These are phyloP conservation scores for Dendrophyllia cribrosa DNA, from an alignment of 64 coral and sea anemone genomes.

Conservation along the genomic window DNA sequence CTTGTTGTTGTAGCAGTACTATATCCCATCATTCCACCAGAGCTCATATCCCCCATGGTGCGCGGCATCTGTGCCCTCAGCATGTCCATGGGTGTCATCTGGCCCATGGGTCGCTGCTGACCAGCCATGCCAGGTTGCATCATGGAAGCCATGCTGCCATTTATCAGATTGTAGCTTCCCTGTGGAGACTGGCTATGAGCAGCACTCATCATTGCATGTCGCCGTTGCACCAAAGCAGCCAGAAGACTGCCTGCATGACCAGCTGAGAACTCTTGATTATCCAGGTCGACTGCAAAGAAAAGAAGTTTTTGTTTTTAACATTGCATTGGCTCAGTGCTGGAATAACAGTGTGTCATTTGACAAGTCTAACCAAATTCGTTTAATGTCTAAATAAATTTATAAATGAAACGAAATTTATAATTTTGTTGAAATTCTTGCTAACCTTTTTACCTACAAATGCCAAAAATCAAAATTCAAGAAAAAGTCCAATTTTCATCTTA, in stretches of 20 bases:
- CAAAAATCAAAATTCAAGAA: no score
- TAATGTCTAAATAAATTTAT: no score
- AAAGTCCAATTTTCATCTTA: no score
- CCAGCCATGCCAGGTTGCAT: conserved; percentile 67
- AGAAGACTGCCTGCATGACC: conserved; percentile 92
- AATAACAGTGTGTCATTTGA: no score
- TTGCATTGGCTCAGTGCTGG: no score
- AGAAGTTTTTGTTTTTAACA: background rate
- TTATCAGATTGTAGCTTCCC: conserved; percentile 74
- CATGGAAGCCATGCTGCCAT: conserved; percentile 82
- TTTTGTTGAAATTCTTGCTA: no score
- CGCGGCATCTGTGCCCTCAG: conserved; percentile 56
- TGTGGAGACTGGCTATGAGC: conserved; percentile 43
- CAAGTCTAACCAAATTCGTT: no score
- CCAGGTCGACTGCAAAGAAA: conserved; percentile 43
- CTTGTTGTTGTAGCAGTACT: conserved; percentile 16
- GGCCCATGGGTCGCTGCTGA: conserved; percentile 46
- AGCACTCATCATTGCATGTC: conserved; percentile 82
- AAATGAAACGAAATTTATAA: no score
- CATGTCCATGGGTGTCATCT: conserved; percentile 57
- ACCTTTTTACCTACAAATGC: no score
- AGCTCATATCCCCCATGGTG: conserved; percentile 51
- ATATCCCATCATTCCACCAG: conserved; percentile 49
- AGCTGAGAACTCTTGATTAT: conserved; percentile 49
- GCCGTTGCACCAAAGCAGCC: conserved; percentile 78